Evolutionary conservation across 2,888 invertebrate genomes (phyloP).

Genomic region (Tyria jacobaeae): DNA sequence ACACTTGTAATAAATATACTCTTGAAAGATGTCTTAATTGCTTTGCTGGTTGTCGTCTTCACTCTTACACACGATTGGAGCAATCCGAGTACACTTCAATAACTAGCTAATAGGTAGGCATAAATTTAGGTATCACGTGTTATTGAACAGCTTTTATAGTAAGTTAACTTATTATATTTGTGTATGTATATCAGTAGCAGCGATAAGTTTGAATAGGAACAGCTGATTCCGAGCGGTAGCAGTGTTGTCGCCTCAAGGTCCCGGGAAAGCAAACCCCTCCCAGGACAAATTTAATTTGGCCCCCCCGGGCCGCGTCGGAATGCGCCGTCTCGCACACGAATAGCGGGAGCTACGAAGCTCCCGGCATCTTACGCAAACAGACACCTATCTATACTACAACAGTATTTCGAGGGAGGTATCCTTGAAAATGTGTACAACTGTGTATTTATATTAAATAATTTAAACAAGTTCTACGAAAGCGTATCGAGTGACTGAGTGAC

Average conservation of each 20-base stretch:
- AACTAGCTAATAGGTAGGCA: not conserved
- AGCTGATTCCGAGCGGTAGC: constrained; percentile 72
- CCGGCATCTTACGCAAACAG: constrained; percentile 16
- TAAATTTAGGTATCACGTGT: not conserved
- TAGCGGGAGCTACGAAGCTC: constrained; percentile 18
- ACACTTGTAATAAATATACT: not conserved
- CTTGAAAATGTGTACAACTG: constrained; percentile 17
- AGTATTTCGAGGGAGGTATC: constrained; percentile 9
- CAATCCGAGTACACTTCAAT: not conserved
- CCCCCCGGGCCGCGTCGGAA: constrained; percentile 27
- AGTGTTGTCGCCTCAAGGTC: constrained; percentile 72
- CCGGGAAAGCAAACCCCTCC: constrained; percentile 49
- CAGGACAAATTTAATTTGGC: constrained; percentile 55
- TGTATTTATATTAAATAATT: constrained; percentile 12
- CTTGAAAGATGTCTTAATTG: not conserved
- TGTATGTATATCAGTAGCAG: constrained; percentile 16
- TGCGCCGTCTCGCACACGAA: constrained; percentile 30
- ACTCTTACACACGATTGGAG: not conserved
- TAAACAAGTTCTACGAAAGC: constrained; percentile 11
- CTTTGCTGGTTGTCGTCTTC: not conserved
- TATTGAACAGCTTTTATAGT: not conserved
- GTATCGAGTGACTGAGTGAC: constrained; percentile 5
- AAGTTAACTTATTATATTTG: constrained; percentile 2
- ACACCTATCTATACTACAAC: constrained; percentile 1
- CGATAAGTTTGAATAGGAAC: constrained; percentile 54